Evolutionary conservation across 2,888 invertebrate species (phyloP).

Genomic region (Lomographa bimaculata): DNA sequence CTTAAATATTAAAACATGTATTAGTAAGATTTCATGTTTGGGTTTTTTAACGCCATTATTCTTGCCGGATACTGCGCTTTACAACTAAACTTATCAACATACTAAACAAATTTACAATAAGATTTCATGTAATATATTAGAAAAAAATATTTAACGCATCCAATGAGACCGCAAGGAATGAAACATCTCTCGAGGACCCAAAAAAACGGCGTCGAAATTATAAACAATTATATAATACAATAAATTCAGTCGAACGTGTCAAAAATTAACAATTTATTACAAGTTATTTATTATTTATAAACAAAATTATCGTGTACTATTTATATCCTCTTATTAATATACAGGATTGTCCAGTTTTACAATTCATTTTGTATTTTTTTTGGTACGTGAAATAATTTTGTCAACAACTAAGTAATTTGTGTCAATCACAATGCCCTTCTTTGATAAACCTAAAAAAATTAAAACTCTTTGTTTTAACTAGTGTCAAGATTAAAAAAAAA

Average conservation of each 20-base stretch:
- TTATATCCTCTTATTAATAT: constrained; percentile 14
- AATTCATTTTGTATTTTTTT: constrained; percentile 51
- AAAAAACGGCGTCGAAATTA: constrained; percentile 29
- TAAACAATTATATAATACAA: constrained; percentile 58
- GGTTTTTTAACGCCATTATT: too few relatives aligned
- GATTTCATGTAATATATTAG: constrained; percentile 58
- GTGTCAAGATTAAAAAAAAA: too few relatives aligned
- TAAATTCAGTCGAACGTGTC: constrained; percentile 67
- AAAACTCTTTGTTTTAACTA: background rate
- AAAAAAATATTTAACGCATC: constrained; percentile 43
- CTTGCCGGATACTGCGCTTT: constrained; percentile 30
- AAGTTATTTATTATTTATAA: constrained; percentile 56
- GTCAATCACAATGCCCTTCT: constrained; percentile 43
- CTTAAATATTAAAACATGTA: too few relatives aligned
- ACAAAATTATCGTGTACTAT: constrained; percentile 73
- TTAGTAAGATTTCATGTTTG: too few relatives aligned
- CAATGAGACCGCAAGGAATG: constrained; percentile 32
- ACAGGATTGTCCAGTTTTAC: constrained; percentile 31
- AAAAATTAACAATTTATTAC: constrained; percentile 75
- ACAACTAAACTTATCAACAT: constrained; percentile 77
- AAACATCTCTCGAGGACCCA: constrained; percentile 39
- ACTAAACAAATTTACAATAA: constrained; percentile 77
- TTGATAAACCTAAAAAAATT: constrained; percentile 14
- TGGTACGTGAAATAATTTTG: constrained; percentile 58
- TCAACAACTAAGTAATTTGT: constrained; percentile 64